Base-by-base conservation (phyloP, 2,113 vertebrate species). In the Castor canadensis region DNA sequence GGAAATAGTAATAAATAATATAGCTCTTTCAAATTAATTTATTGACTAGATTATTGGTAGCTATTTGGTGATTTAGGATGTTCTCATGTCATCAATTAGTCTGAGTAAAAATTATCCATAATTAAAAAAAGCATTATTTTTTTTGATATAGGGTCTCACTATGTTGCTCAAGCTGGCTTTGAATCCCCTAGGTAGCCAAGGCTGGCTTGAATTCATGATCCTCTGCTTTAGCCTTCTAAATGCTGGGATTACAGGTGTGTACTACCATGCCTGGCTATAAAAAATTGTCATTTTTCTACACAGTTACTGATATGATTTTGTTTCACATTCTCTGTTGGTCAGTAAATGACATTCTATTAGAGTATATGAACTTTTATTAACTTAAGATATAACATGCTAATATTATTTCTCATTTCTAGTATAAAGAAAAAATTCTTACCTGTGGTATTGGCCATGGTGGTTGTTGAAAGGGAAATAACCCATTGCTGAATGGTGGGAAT, bases 401-500 rank as follows among this genome's bases (percentile, higher is more conserved):
- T 86, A 82, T 45, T 91, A 90, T 62, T 97, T 92, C 94, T 95
- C 17, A 75, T 38, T 94, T 84, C 0, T n/a, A 66, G 11, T 22
- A 6, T 86, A 62, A 76, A 81, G 72, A 83, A 72, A 62, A 81
- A 67, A 38, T 84, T 58, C 79, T 97, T 85, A 98, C 91, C 54
- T 96, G 95, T 58, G 54, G 92, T 73, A 96, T 67, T 66, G 91
- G 86, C 95, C 95, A 97, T 9, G 95, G 96, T 79, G 96, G 94
- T 30, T 93, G 96, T 7, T 80, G 94, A 87, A 83, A 97, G 32
- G 96, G 85, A 84, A 94, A 89, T 24, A 97, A 45, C n/a, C 94
- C 97, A 67, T 95, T 97, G 90, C 80, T 22, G 0, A 96, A 95
- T 64, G 92, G 88, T 89, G 90, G 86, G 40, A 88, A 96, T 11